phyloP scores from a whole-genome alignment of 1,140 invertebrate species.

The Centruroides sculpturatus region DNA sequence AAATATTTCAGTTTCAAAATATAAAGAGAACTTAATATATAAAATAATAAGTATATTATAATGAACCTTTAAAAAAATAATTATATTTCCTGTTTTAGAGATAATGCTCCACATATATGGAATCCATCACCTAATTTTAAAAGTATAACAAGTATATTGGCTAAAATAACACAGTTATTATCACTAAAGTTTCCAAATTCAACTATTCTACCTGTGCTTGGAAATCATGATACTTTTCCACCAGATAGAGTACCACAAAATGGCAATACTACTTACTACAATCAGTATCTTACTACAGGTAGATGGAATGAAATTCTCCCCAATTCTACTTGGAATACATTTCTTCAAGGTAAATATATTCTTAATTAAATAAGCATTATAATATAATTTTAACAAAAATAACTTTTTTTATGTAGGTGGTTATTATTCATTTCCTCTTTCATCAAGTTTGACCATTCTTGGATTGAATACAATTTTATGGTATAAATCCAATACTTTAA shows the following conservation, averaged over 20 bases:
- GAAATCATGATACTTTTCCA: constrained; percentile 32
- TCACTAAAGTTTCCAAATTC: constrained; percentile 23
- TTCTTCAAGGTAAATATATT: constrained; percentile 2
- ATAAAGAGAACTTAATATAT: too few relatives aligned
- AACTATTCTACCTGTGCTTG: constrained; percentile 29
- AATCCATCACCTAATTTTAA: constrained; percentile 20
- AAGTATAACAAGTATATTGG: constrained; percentile 21
- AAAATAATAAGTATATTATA: too few relatives aligned
- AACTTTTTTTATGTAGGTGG: constrained; percentile 8
- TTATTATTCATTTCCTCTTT: constrained; percentile 1
- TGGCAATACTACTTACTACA: constrained; percentile 21
- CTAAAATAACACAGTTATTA: constrained; percentile 26
- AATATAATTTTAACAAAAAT: too few relatives aligned
- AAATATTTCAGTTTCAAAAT: too few relatives aligned
- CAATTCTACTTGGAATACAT: constrained; percentile 1
- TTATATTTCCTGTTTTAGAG: constrained; percentile 20
- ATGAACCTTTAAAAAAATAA: not conserved
- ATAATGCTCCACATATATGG: constrained; percentile 28
- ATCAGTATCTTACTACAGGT: constrained; percentile 21
- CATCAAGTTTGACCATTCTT: constrained; percentile 1
- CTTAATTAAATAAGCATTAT: too few relatives aligned
- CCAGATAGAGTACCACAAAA: constrained; percentile 1
- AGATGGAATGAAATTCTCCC: constrained; percentile 24
- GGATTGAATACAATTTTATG: constrained; percentile 13
- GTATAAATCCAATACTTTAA: constrained; percentile 5